Conservation (phyloP, 2,797 vertebrate species). For the Tangara arthus region DNA sequence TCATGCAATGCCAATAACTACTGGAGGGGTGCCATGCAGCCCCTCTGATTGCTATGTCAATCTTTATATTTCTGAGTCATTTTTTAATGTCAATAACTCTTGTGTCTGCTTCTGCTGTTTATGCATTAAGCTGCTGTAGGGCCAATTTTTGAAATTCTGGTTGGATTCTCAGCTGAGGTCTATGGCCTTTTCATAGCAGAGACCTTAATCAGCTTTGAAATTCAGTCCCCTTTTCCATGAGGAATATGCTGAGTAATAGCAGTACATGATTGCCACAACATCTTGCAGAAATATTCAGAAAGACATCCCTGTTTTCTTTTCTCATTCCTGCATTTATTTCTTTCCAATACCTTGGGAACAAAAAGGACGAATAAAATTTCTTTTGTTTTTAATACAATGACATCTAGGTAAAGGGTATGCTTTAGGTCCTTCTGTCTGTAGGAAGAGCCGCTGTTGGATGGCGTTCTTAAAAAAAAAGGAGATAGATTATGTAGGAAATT, state of each 20-base stretch:
- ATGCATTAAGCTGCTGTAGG: not conserved
- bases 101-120: not conserved
- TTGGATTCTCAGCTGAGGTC: not conserved
- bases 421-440: not conserved
- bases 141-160: slow-evolving; percentile 5
- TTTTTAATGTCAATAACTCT: not conserved
- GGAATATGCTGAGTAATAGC: slow-evolving; percentile 32
- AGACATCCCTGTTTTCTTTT: not conserved
- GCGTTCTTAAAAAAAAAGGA: not conserved
- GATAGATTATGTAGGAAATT: not conserved
- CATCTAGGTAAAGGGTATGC: not conserved
- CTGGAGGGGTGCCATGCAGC: not conserved
- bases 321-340: not conserved
- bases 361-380: not conserved
- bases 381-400: not conserved
- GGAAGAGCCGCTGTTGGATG: not conserved
- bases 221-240: not conserved
- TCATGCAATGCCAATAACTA: not conserved
- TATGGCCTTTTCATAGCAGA: not conserved
- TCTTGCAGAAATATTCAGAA: not conserved
- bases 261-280: not conserved
- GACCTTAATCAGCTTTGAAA: slow-evolving; percentile 19
- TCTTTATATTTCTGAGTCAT: not conserved
- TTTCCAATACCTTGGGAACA: not conserved
- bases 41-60: not conserved